Evolutionary conservation across 1,140 invertebrate species (phyloP).

Genomic region (Polyergus mexicanus): DNA sequence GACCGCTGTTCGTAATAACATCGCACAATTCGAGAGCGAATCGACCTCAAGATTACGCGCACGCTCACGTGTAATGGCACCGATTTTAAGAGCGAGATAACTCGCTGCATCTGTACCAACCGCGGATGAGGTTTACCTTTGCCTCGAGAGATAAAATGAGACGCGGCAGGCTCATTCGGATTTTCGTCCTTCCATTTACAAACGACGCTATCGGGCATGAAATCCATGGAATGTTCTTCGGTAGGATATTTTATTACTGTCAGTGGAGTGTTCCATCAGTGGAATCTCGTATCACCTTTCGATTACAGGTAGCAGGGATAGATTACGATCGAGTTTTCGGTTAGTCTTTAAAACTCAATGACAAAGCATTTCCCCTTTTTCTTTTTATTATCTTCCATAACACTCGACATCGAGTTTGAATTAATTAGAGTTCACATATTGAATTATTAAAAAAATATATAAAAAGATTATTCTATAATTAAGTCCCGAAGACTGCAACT

Average conservation of each 20-base stretch:
- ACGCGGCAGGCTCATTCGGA: constrained; percentile 41
- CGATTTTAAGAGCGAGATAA: constrained; percentile 84
- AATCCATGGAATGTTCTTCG: constrained; percentile 46
- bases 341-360: constrained; percentile 33
- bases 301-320: constrained; percentile 25
- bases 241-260: constrained; percentile 54
- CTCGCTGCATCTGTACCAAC: constrained; percentile 48
- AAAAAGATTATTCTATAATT: not conserved
- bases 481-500: too few species aligned
- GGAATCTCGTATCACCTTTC: constrained; percentile 55
- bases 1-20: not conserved
- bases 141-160: constrained; percentile 53
- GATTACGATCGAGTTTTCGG: constrained; percentile 52
- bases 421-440: constrained; percentile 7
- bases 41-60: not conserved
- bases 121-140: constrained; percentile 81
- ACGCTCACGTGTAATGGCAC: constrained; percentile 81
- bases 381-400: constrained; percentile 19
- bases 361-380: constrained; percentile 21
- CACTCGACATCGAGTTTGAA: not conserved
- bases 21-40: constrained; percentile 8
- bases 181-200: constrained; percentile 59
- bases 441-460: constrained; percentile 14
- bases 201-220: constrained; percentile 44
- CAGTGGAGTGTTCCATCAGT: constrained; percentile 20